Percentiles rank a stretch among this genome's conserved stretches.
Conservation (phyloP, 2,113 vertebrate genomes). For the Willisornis vidua region DNA sequence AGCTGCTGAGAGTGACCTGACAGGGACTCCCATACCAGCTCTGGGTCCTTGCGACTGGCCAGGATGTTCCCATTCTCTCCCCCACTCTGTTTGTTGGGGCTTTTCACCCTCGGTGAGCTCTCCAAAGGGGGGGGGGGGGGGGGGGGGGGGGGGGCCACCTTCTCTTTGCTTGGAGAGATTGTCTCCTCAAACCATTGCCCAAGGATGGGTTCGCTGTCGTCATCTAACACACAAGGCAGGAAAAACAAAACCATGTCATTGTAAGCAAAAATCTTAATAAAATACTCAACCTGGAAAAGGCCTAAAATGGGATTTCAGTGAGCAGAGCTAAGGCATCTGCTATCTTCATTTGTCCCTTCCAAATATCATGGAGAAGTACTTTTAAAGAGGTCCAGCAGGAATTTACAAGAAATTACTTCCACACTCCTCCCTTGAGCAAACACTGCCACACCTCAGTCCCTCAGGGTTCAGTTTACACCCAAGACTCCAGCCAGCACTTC, state of each 20-base stretch:
- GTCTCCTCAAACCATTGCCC: conserved; percentile 99
- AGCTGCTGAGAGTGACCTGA: not conserved
- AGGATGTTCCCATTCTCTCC: conserved; percentile 96
- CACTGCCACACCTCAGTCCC: not conserved
- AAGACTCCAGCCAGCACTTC: not conserved
- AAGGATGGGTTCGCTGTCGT: conserved; percentile 97
- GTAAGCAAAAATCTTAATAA: not conserved
- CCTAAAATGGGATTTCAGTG: not conserved
- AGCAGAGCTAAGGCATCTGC: not conserved
- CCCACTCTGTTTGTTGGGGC: conserved; percentile 89
- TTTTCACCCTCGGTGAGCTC: conserved; percentile 92
- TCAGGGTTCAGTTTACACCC: not conserved
- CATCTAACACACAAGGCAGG: conserved; percentile 78
- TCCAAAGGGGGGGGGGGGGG: conserved; percentile 92
- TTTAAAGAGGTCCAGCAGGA: not conserved
- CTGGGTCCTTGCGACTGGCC: conserved; percentile 96
- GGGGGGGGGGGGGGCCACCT: conserved; percentile 89
- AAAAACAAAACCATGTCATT: not conserved
- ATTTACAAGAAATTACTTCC: not conserved
- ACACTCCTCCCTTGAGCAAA: not conserved
- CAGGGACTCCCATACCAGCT: conserved; percentile 79
- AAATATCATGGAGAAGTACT: not conserved
- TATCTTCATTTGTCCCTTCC: not conserved
- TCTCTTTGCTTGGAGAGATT: conserved; percentile 97
- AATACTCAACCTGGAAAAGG: not conserved